Percentiles rank a stretch among this genome's conserved stretches.
These are phyloP conservation scores for Lasioglossum albipes DNA, from an alignment of 1,140 invertebrate genomes.

Conservation along the genomic window DNA sequence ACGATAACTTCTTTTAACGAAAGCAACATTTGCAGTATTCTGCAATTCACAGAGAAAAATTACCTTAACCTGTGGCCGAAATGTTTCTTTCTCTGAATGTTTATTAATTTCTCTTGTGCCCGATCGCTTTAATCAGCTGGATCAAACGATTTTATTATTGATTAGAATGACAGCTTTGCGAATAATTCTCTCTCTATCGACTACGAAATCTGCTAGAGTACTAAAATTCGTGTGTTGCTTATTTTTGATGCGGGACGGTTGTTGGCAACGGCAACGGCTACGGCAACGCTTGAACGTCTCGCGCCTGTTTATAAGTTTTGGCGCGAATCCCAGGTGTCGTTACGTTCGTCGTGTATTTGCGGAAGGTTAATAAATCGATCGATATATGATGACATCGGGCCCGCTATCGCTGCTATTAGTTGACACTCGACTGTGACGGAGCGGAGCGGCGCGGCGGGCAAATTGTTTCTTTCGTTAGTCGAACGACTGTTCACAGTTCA, in stretches of 20 bases:
- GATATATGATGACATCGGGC: neutral
- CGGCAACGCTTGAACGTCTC: neutral
- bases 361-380: slow-evolving; percentile 16
- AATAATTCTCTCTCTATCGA: neutral
- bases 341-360: neutral
- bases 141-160: neutral
- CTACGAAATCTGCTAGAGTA: neutral
- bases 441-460: too few relatives aligned
- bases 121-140: neutral
- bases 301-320: slow-evolving; percentile 43
- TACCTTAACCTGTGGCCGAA: slow-evolving; percentile 1
- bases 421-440: too few relatives aligned
- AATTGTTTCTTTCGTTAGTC: neutral
- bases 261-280: slow-evolving; percentile 17
- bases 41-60: neutral
- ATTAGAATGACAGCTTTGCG: neutral
- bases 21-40: too few relatives aligned
- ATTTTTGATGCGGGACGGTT: slow-evolving; percentile 23
- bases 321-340: slow-evolving; percentile 23
- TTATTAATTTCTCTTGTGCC: neutral
- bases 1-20: neutral
- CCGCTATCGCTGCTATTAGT: neutral
- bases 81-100: neutral
- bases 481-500: neutral
- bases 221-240: slow-evolving; percentile 23